Conservation (phyloP, 2,888 invertebrate species). For the Therioaphis trifolii region DNA sequence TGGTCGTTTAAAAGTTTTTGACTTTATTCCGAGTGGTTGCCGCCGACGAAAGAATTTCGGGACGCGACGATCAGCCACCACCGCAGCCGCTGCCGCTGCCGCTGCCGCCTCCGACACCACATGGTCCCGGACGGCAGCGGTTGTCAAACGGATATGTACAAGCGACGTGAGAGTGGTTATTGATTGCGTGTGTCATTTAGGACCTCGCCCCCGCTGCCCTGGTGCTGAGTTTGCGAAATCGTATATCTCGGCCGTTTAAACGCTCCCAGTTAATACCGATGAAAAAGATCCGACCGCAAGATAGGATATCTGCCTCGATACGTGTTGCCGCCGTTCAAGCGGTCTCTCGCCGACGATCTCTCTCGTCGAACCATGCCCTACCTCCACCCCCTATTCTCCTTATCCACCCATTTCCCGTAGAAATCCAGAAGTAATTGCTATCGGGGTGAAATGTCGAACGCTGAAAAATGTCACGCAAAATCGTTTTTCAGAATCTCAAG, state of each 20-base stretch:
- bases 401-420: not conserved
- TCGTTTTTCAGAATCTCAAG: conserved; percentile 21
- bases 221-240: conserved; percentile 37
- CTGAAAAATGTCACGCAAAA: conserved; percentile 31
- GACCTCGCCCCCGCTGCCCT: too few species aligned
- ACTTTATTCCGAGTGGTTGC: not conserved
- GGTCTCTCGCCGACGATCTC: conserved; percentile 20
- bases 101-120: not conserved
- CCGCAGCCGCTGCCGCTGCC: not conserved
- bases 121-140: not conserved
- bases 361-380: not conserved
- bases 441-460: conserved; percentile 33
- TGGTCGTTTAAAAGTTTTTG: conserved; percentile 47
- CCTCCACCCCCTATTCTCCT: too few species aligned
- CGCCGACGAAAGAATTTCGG: not conserved
- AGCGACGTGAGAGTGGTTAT: conserved; percentile 22
- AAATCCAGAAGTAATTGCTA: conserved; percentile 56
- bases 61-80: not conserved
- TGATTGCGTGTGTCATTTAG: conserved; percentile 32
- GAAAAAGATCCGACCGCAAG: conserved; percentile 35
- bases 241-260: conserved; percentile 10
- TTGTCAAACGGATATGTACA: not conserved
- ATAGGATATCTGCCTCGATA: conserved; percentile 19
- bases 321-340: not conserved
- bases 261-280: not conserved